Percentiles rank a stretch among this genome's conserved stretches.
Evolutionary conservation across 1,140 invertebrate genomes (phyloP).

Genomic region (Zeugodacus cucurbitae): DNA sequence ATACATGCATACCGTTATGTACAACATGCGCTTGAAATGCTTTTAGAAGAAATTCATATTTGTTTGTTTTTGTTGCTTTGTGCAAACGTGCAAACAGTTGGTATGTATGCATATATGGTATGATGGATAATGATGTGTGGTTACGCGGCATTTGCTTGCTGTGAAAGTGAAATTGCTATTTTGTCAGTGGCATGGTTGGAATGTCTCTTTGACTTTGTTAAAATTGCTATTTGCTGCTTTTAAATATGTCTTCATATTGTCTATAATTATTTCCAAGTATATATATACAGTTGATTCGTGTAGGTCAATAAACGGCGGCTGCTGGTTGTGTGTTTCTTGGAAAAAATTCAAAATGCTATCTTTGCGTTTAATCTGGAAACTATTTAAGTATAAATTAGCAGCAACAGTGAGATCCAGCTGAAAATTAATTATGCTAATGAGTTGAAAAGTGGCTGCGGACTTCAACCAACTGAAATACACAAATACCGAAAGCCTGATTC

Average conservation of each 20-base stretch:
- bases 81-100: background rate
- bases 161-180: slow-evolving; percentile 47
- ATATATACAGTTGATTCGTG: background rate
- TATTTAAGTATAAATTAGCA: no score
- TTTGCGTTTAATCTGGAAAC: no score
- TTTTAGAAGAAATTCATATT: background rate
- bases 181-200: background rate
- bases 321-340: background rate
- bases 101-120: background rate
- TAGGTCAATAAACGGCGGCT: background rate
- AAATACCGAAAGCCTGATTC: no score
- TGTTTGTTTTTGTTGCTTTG: background rate
- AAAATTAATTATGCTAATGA: no score
- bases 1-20: background rate
- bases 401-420: no score
- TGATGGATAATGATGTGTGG: background rate
- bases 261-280: background rate
- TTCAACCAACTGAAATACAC: no score
- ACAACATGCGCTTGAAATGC: background rate
- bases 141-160: background rate
- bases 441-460: no score
- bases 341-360: no score
- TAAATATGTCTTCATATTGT: background rate
- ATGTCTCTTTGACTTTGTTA: background rate
- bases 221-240: slow-evolving; percentile 3